A percentile compares a stretch with the other conserved stretches of the same genome.
Evolutionary conservation across 2,888 invertebrate species (phyloP).

Genomic region (Drosophila infuscata): DNA sequence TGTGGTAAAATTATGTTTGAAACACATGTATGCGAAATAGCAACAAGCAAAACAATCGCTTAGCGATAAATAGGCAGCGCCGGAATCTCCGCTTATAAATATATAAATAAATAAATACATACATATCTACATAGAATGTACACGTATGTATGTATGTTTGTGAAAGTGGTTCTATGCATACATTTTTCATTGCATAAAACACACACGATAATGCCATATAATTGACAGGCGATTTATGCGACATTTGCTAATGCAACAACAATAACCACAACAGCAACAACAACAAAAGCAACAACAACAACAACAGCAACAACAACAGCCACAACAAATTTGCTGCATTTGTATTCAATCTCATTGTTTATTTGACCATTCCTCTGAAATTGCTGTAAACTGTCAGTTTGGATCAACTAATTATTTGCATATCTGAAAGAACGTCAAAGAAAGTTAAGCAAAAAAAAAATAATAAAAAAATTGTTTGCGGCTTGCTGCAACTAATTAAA

Average conservation of each 20-base stretch:
- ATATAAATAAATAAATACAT: not conserved
- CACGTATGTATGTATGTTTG: not conserved
- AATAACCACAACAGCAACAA: conserved; percentile 5
- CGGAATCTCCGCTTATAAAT: not conserved
- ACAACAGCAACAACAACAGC: conserved; percentile 2
- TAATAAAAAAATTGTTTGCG: not conserved
- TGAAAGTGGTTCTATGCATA: conserved; percentile 27
- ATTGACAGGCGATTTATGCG: conserved; percentile 77
- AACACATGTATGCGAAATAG: conserved; percentile 35
- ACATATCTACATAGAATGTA: not conserved
- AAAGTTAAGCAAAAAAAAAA: not conserved
- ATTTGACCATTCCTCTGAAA: conserved; percentile 13
- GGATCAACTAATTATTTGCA: conserved; percentile 51
- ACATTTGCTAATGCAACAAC: conserved; percentile 49
- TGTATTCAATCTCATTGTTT: conserved; percentile 37
- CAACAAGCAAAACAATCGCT: conserved; percentile 48
- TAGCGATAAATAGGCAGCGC: conserved; percentile 14
- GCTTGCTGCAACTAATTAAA: not conserved
- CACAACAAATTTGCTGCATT: conserved; percentile 35
- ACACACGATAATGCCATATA: conserved; percentile 69
- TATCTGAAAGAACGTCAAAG: not conserved
- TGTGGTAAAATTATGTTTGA: conserved; percentile 63
- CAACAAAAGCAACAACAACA: conserved; percentile 13
- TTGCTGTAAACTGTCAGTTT: conserved; percentile 31
- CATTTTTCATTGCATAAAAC: conserved; percentile 57